Evolutionary conservation across 2,888 invertebrate species (phyloP).

Genomic region (Rutpela maculata): DNA sequence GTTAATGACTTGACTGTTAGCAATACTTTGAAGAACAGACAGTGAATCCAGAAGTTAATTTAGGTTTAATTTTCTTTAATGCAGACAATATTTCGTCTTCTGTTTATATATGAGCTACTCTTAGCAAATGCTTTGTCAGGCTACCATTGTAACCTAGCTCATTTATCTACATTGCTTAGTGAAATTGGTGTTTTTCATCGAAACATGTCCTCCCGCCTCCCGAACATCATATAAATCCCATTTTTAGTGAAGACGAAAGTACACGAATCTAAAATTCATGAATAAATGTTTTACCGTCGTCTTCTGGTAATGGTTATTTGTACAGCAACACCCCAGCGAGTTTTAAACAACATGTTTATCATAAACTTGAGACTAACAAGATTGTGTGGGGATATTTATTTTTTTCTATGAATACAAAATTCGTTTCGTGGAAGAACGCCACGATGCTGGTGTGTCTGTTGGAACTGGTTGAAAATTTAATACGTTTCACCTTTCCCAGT

Average conservation of each 20-base stretch:
- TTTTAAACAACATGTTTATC: slow-evolving; percentile 61
- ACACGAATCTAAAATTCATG: slow-evolving; percentile 57
- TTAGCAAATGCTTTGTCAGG: background rate
- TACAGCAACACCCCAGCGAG: slow-evolving; percentile 57
- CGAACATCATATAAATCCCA: slow-evolving; percentile 33
- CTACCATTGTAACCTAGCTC: background rate
- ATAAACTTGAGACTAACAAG: slow-evolving; percentile 66
- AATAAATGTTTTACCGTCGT: slow-evolving; percentile 60
- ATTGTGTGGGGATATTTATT: slow-evolving; percentile 66
- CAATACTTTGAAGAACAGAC: too few species aligned
- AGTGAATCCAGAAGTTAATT: too few species aligned
- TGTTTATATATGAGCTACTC: too few species aligned
- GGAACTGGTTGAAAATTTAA: slow-evolving; percentile 37
- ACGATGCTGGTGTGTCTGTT: slow-evolving; percentile 35
- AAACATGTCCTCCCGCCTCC: slow-evolving; percentile 5
- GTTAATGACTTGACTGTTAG: too few species aligned
- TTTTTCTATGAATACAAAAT: slow-evolving; percentile 69
- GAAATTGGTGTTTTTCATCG: slow-evolving; percentile 23
- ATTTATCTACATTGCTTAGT: background rate
- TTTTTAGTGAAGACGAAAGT: slow-evolving; percentile 30
- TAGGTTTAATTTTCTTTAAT: too few species aligned
- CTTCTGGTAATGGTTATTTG: slow-evolving; percentile 59
- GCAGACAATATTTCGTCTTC: too few species aligned
- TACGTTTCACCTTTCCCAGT: slow-evolving; percentile 20
- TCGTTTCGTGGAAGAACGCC: slow-evolving; percentile 50